phyloP scores from a whole-genome alignment of 2,797 vertebrate species.

The Basileuterus tristriatus region DNA sequence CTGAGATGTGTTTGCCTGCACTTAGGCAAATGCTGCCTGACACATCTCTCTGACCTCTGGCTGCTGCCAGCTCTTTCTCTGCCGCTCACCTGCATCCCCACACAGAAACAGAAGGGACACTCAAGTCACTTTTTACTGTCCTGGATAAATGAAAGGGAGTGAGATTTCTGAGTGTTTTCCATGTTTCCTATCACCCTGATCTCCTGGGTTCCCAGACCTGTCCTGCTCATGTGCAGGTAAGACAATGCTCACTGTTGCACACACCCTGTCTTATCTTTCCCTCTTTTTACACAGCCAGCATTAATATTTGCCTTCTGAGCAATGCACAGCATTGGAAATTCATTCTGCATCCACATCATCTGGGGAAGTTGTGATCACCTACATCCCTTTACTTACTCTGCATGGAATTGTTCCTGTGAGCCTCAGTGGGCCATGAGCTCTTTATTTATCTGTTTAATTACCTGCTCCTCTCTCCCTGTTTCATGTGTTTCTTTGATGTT shows the following conservation, averaged over 20 bases:
- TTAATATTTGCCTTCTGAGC: neutral
- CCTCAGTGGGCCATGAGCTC: rapidly evolving
- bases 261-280: neutral
- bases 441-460: neutral
- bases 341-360: neutral
- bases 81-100: neutral
- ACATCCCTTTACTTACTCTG: neutral
- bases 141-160: neutral
- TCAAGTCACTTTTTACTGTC: neutral
- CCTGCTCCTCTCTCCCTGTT: neutral
- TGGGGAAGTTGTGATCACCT: neutral
- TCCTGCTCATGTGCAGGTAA: neutral
- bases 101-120: neutral
- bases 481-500: neutral
- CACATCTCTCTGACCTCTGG: neutral
- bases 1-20: neutral
- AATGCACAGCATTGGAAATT: neutral
- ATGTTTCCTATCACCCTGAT: neutral
- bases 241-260: neutral
- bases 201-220: neutral
- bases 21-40: neutral
- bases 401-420: neutral
- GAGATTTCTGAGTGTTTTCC: neutral
- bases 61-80: neutral
- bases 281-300: neutral